Percentiles rank a stretch among this genome's conserved stretches.
Evolutionary conservation across 2,888 invertebrate genomes (phyloP).

Genomic region (Cantharis rufa): DNA sequence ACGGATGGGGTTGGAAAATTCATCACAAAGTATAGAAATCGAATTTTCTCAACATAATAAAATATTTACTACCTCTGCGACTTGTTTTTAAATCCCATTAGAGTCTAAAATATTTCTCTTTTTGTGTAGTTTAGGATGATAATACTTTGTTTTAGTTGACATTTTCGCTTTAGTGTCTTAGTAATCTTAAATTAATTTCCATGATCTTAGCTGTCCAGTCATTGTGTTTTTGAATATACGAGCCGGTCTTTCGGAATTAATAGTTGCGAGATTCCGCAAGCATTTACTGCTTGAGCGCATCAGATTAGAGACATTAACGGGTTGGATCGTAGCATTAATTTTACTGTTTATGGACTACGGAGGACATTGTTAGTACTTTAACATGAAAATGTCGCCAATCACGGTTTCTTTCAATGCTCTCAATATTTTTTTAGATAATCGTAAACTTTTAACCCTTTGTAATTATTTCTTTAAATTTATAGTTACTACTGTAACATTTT

Average conservation of each 20-base stretch:
- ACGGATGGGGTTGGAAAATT: conserved; percentile 38
- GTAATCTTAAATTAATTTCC: conserved; percentile 38
- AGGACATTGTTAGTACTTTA: conserved; percentile 39
- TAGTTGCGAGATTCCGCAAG: conserved; percentile 55
- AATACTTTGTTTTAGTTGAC: background rate
- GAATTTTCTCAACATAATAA: conserved; percentile 38
- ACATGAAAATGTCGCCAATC: conserved; percentile 27
- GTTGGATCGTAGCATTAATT: conserved; percentile 53
- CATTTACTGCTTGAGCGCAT: conserved; percentile 54
- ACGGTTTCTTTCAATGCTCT: conserved; percentile 12
- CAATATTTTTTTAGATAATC: conserved; percentile 11
- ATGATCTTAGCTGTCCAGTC: conserved; percentile 38
- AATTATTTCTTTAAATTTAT: background rate
- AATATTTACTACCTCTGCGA: conserved; percentile 38
- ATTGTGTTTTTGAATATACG: conserved; percentile 53
- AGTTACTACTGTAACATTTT: background rate
- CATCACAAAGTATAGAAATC: conserved; percentile 34
- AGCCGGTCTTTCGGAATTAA: conserved; percentile 52
- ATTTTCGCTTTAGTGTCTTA: conserved; percentile 12
- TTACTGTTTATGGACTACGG: conserved; percentile 51
- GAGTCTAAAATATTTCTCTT: background rate
- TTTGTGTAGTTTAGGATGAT: background rate
- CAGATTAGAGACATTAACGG: conserved; percentile 57
- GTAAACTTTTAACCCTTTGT: background rate
- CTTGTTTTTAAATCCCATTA: conserved; percentile 9